Conservation (phyloP, 2,113 vertebrate genomes). For the Alectura lathami region DNA sequence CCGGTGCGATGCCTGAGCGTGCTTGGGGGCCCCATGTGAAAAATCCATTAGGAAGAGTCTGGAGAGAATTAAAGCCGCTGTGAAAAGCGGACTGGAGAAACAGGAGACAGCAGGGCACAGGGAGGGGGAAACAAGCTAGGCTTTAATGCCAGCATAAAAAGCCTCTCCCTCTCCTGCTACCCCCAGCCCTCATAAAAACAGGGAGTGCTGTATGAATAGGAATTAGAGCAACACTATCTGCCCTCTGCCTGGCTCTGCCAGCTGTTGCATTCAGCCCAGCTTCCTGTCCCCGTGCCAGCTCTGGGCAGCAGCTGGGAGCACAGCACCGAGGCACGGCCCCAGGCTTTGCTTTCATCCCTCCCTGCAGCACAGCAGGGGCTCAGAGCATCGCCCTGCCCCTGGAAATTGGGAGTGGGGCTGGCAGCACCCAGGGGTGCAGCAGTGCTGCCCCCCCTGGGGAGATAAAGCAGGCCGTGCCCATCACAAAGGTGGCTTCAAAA, state of each 20-base stretch:
- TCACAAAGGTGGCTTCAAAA: background rate
- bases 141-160: slow-evolving; percentile 41
- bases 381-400: background rate
- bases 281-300: slow-evolving; percentile 59
- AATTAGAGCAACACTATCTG: slow-evolving; percentile 26
- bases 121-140: slow-evolving; percentile 46
- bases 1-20: background rate
- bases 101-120: background rate
- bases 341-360: background rate
- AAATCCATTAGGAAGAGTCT: slow-evolving; percentile 70
- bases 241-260: slow-evolving; percentile 31
- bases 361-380: background rate
- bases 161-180: background rate
- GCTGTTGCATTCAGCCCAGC: slow-evolving; percentile 73
- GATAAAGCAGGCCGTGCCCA: background rate
- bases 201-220: slow-evolving; percentile 36
- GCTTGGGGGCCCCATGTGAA: slow-evolving; percentile 14
- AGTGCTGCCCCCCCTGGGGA: too few relatives aligned
- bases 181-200: slow-evolving; percentile 12
- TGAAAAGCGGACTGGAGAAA: slow-evolving; percentile 48
- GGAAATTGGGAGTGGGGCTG: background rate
- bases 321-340: background rate
- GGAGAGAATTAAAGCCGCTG: slow-evolving; percentile 53
- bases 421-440: background rate
- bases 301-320: slow-evolving; percentile 53